Evolutionary conservation across 64 coral and sea anemone species (phyloP), one percentile per base, ranked within the genome.

Genomic region (Catalaphyllia jardinei): DNA sequence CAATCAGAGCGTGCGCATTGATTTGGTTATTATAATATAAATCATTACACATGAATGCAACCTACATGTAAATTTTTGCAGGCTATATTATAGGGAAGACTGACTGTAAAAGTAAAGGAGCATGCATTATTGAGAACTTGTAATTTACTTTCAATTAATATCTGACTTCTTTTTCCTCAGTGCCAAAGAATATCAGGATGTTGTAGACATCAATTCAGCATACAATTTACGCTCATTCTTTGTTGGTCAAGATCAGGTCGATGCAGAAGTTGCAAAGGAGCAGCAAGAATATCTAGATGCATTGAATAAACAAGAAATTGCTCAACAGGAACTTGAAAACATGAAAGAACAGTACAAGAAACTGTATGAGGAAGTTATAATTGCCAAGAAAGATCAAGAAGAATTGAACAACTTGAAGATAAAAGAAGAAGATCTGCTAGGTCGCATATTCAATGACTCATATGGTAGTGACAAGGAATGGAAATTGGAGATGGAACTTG

Each of bases 391-490:
- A 55, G 90, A 92, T 73, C 82, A 77, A 38, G 87, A 90, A 54
- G 81, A 88, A 18, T 76, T 98, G 15, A 78, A 88, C 13, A 87
- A 33, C 52, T 86, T 90, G 52, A 46, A 71, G 54, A 15, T 30
- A 4, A 91, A 95, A 64, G 87, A 92, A 60, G 96, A 98, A 77
- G 82, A 90, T 7, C 39, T 92, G 2, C 55, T 98, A 10, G 87
- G 93, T n/a, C 71, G 92, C 50, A 94, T 98, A 52, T 98, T 98
- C 76, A 92, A 95, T 78, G 96, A 94, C 22, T 92, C 81, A 29
- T 98, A 98, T 64, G 96, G 96, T 9, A 98, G 96, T 69, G 96
- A 98, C 22, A 79, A 71, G 35, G 96, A 98, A 73, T 94, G 87
- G 93, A 94, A 98, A 29, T 64, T 98, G 22, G 96, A 98, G 29